phyloP scores from a whole-genome alignment of 1,140 invertebrate species.

The Solenopsis invicta region DNA sequence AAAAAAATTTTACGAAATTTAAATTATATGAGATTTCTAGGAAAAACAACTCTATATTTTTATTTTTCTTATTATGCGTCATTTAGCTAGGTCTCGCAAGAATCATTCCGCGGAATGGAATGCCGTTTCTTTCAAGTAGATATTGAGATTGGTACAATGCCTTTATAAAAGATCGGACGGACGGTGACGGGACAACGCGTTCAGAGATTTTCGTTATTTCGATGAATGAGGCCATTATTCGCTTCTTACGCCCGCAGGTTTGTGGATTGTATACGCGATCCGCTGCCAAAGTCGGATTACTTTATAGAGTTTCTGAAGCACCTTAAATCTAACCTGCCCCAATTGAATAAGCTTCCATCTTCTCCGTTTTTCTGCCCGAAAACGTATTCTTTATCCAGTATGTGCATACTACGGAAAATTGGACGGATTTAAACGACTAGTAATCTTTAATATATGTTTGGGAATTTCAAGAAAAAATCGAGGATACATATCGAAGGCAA shows the following conservation, averaged over 20 bases:
- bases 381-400: conserved; percentile 31
- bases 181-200: conserved; percentile 63
- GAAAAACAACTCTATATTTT: background rate
- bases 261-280: conserved; percentile 62
- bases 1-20: background rate
- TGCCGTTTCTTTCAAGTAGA: conserved; percentile 66
- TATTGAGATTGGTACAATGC: conserved; percentile 76
- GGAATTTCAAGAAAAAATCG: background rate
- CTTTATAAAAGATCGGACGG: conserved; percentile 62
- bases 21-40: conserved; percentile 10
- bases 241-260: conserved; percentile 73
- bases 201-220: conserved; percentile 74
- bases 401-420: conserved; percentile 21
- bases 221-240: conserved; percentile 80
- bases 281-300: conserved; percentile 77
- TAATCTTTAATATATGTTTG: conserved; percentile 8
- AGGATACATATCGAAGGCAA: background rate
- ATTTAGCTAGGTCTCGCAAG: conserved; percentile 18
- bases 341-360: conserved; percentile 53
- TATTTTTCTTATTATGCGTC: conserved; percentile 2
- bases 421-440: background rate
- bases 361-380: conserved; percentile 5
- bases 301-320: conserved; percentile 74
- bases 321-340: conserved; percentile 68
- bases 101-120: conserved; percentile 74